Base-by-base conservation (phyloP, 2,888 invertebrate species). In the Caenorhabditis afra region DNA sequence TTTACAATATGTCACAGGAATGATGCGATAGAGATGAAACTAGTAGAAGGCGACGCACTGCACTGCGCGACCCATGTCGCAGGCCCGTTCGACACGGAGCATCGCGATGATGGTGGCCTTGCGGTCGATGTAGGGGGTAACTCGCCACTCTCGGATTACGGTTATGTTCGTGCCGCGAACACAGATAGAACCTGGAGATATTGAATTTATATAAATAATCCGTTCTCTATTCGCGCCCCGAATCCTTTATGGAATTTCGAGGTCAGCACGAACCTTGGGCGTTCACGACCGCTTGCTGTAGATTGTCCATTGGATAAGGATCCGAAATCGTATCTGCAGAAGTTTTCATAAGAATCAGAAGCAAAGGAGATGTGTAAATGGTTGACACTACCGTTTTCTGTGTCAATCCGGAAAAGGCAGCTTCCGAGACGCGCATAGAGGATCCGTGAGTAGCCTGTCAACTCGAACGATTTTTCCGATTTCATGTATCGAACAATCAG, bases 271-370 rank as follows among this genome's bases (percentile, higher is more conserved):
- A 29, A 68, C 77, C 77, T 47, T 61, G 45, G 1, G 62, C 58
- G 53, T 73, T 68, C 11, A 66, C 73, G 14, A 64, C 50, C 14
- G 58, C 67, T 50, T 79, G 67, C 37, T 62, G 66, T 11, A 79
- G 59, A 64, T 79, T 79, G 49, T 67, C 78, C 67, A 79, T 67
- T 1, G 67, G 67, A 58, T 73, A 79, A 1, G 78, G 35, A 47
- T 79, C 78, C n/a, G 78, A 77, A 50, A 79, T 29, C 2, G 71
- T 79, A 52, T 53, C 78, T 71, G 59, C 3, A 41, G 41, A 11
- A 3, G 41, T 41, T 41, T 11, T 41, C 14, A 7, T 29, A 7
- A 29, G 23, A 22, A 12, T 18, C 7, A 12, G 20, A 18, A 23
- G 11, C 3, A 29, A 44, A 29, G 41, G 11, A 14, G 41, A 4